Evolutionary conservation across 2,113 vertebrate genomes (phyloP), one percentile per base, ranked within the genome.

Genomic region (Xiphophorus couchianus): DNA sequence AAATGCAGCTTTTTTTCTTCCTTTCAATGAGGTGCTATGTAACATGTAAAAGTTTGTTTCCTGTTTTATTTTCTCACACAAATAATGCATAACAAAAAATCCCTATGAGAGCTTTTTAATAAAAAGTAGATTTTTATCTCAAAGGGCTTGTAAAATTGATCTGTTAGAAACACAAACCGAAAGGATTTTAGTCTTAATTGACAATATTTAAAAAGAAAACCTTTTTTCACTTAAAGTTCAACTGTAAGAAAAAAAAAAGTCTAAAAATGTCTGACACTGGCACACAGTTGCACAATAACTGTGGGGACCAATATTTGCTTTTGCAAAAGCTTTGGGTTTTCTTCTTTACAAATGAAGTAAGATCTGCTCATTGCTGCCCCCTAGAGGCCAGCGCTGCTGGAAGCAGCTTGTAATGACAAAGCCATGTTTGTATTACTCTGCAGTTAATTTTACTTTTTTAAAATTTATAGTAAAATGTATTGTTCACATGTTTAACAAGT

Each of bases 351-450:
- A 25, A 58, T 22, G 19, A 8, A 22, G 48, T 25, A 5, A 66
- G 31, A 15, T 22, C 5, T 72, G 31, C 66, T 65, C 76, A 73
- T 63, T 83, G 76, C 84, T 90, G 80, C 78, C 78, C 80, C 14
- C 89, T 12, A 66, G 76, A 87, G 84, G 81, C 7, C 76, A 63
- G 11, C 71, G 4, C 10, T 66, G 29, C n/a, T 48, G 12, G 7
- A 3, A 37, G n/a, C 28, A 69, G 61, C 30, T 13, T 25, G 25
- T 11, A 0, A 5, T 9, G 15, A 29, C 39, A 42, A 42, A 42
- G 13, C 39, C 39, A 42, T 42, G 39, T 19, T 54, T 58, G 51
- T 25, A 8, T 11, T 58, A 25, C 51, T 58, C 51, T 48, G 14
- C 44, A 48, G 44, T 48, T 48, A 48, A 19, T 48, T 48, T 48